A percentile compares a stretch with the other conserved stretches of the same genome.
These are phyloP conservation scores for Creontiades dilutus DNA, from an alignment of 2,888 invertebrate genomes.

Conservation along the genomic window DNA sequence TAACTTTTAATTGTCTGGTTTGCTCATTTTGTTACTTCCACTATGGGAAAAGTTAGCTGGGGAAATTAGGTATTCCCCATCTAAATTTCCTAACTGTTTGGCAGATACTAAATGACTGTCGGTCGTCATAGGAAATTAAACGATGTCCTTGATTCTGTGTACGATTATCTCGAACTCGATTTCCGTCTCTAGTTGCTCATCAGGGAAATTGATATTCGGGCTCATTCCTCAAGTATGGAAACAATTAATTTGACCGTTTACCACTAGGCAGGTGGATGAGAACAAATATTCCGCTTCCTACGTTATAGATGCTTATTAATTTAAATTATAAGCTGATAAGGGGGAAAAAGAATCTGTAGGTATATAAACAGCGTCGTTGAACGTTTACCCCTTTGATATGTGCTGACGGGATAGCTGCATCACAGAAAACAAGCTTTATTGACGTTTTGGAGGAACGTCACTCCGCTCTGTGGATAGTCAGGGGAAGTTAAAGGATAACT, in stretches of 20 bases:
- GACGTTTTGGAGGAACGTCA: too few species aligned
- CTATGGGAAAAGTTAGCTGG: constrained; percentile 35
- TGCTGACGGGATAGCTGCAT: too few species aligned
- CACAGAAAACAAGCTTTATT: too few species aligned
- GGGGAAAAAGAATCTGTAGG: too few species aligned
- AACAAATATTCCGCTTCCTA: too few species aligned
- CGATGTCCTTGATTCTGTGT: neutral
- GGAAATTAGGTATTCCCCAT: constrained; percentile 40
- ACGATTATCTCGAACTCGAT: constrained; percentile 2
- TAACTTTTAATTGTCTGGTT: constrained; percentile 41
- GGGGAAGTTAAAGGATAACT: too few species aligned
- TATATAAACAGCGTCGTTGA: too few species aligned
- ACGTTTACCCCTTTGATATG: too few species aligned
- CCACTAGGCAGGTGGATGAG: too few species aligned
- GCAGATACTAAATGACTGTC: neutral
- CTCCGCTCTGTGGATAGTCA: too few species aligned
- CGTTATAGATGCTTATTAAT: too few species aligned
- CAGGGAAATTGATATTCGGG: constrained; percentile 2
- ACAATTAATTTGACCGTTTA: neutral
- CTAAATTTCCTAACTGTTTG: neutral
- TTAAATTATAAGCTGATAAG: too few species aligned
- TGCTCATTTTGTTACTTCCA: neutral
- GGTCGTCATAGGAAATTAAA: constrained; percentile 10
- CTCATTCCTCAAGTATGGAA: neutral
- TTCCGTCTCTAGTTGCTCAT: neutral